Percentiles rank a stretch among this genome's conserved stretches.
Evolutionary conservation across 2,888 invertebrate genomes (phyloP).

Genomic region (Heteromyza rotundicornis): DNA sequence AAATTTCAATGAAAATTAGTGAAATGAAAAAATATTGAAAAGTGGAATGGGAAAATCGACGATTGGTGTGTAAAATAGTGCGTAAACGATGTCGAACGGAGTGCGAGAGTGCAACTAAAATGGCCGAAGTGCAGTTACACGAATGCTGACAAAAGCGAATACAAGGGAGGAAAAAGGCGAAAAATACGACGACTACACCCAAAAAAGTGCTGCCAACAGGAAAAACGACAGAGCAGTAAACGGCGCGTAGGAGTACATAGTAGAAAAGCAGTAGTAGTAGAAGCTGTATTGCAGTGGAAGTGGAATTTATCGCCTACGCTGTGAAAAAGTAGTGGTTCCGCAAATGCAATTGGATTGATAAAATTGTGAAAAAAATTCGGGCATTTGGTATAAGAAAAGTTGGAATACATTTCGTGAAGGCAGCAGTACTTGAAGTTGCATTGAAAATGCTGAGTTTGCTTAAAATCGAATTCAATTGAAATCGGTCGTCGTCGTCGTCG

Average conservation of each 20-base stretch:
- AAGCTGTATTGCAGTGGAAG: not conserved
- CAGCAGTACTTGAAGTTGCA: not conserved
- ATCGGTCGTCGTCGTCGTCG: not conserved
- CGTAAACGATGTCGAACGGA: not conserved
- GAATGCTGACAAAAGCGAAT: not conserved
- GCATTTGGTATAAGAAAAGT: too few relatives aligned
- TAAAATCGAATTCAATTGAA: not conserved
- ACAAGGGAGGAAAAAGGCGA: not conserved
- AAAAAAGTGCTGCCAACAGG: not conserved
- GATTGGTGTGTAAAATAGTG: not conserved
- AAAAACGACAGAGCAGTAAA: not conserved
- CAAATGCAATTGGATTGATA: not conserved
- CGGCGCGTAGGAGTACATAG: not conserved
- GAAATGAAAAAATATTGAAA: not conserved
- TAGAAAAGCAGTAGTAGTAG: not conserved
- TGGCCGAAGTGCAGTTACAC: conserved; percentile 1
- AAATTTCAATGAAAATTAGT: too few relatives aligned
- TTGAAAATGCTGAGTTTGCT: not conserved
- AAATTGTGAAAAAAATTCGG: not conserved
- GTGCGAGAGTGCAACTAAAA: conserved; percentile 4
- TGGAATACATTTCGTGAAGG: too few relatives aligned
- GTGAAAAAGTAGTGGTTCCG: not conserved
- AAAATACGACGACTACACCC: not conserved
- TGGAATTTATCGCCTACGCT: not conserved
- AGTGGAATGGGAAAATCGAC: not conserved